Evolutionary conservation across 2,113 vertebrate species (phyloP).

Genomic region (Leiothrix lutea): DNA sequence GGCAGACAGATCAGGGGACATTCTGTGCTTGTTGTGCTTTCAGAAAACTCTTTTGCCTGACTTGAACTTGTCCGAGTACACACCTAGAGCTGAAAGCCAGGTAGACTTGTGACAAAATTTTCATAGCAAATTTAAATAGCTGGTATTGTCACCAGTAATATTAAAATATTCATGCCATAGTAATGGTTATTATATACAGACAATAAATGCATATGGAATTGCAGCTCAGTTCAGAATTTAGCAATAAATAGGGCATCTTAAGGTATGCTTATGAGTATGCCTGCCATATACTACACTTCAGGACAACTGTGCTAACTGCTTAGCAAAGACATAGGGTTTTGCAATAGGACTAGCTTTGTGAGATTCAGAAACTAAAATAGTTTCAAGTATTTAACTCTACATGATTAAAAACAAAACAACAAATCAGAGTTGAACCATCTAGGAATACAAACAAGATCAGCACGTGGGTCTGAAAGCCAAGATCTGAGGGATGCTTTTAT

Average conservation of each 20-base stretch:
- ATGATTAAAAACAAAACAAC: neutral
- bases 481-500: neutral
- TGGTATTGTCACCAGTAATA: neutral
- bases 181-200: neutral
- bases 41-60: neutral
- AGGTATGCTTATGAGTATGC: slow-evolving; percentile 50
- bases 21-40: neutral
- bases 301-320: slow-evolving; percentile 41
- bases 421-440: neutral
- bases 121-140: neutral
- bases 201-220: neutral
- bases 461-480: neutral
- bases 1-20: fast-evolving
- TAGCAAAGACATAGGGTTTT: neutral
- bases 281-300: slow-evolving; percentile 42
- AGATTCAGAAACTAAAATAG: neutral
- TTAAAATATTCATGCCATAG: neutral
- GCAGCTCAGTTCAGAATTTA: slow-evolving; percentile 39
- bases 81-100: neutral
- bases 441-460: neutral
- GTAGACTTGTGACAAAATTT: neutral
- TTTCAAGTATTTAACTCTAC: neutral
- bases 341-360: neutral
- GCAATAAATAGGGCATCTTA: slow-evolving; percentile 34
- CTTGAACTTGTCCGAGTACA: neutral